These are phyloP conservation scores for Arvicanthis niloticus DNA, from an alignment of 2,113 vertebrate genomes.

Conservation along the genomic window DNA sequence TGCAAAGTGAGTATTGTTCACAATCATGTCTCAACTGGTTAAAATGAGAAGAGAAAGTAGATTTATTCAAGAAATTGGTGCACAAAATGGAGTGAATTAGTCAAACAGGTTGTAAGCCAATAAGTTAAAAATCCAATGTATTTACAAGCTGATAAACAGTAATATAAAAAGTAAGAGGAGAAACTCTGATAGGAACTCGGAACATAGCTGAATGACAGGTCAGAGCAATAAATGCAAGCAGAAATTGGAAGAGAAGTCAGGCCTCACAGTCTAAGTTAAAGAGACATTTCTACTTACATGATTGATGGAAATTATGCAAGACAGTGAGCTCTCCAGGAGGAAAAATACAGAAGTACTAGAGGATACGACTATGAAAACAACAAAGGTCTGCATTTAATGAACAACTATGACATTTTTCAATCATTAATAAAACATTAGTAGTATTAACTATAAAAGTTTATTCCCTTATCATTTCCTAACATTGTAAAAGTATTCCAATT, in stretches of 20 bases:
- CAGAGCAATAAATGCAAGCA: background rate
- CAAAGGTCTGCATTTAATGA: conserved; percentile 42
- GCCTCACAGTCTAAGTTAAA: background rate
- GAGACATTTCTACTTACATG: background rate
- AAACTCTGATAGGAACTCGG: background rate
- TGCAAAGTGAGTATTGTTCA: background rate
- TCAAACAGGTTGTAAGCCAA: background rate
- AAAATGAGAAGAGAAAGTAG: conserved; percentile 25
- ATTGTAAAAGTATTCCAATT: conserved; percentile 31
- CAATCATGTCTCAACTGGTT: conserved; percentile 1
- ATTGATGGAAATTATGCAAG: background rate
- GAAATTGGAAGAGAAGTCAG: conserved; percentile 15
- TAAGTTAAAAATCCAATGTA: background rate
- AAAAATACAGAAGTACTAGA: background rate
- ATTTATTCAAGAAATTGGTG: background rate
- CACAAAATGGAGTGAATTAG: background rate
- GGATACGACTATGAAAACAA: background rate
- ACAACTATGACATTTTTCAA: background rate
- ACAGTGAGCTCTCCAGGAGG: background rate
- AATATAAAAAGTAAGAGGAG: background rate
- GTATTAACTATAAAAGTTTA: conserved; percentile 26
- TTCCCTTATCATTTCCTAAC: conserved; percentile 17
- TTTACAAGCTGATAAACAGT: background rate
- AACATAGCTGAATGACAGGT: background rate
- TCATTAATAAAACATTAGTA: conserved; percentile 25